Percentiles rank a stretch among this genome's conserved stretches.
Conservation (phyloP, 2,113 vertebrate genomes). For the Agelaius phoeniceus region DNA sequence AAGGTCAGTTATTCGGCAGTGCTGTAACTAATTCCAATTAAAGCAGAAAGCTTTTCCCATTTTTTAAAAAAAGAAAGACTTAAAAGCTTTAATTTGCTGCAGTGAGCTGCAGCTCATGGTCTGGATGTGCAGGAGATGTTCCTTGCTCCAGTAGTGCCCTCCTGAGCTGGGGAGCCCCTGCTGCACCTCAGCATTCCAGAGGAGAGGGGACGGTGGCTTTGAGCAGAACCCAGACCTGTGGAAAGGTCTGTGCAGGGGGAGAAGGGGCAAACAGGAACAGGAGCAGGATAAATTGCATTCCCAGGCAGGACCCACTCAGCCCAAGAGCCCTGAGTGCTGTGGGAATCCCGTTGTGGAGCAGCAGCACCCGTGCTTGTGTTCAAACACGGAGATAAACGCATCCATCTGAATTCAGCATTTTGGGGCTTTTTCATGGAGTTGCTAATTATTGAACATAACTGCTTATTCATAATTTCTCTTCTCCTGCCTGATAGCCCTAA, state of each 20-base stretch:
- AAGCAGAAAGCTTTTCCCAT: background rate
- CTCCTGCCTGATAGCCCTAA: conserved; percentile 72
- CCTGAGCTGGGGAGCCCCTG: fast-evolving
- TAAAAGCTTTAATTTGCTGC: background rate
- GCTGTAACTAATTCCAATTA: background rate
- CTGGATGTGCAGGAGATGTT: background rate
- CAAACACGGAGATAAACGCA: conserved; percentile 65
- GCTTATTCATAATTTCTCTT: conserved; percentile 74
- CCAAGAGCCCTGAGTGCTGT: background rate
- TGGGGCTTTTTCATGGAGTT: conserved; percentile 23
- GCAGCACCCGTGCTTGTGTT: conserved; percentile 33
- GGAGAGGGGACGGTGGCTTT: fast-evolving
- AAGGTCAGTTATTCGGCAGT: fast-evolving
- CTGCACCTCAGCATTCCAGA: fast-evolving
- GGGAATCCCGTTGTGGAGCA: conserved; percentile 44
- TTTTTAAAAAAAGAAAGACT: background rate
- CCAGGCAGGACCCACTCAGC: background rate
- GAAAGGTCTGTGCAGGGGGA: background rate
- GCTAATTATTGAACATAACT: conserved; percentile 76
- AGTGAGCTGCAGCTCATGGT: background rate
- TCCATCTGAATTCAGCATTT: conserved; percentile 66
- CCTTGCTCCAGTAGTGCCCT: fast-evolving
- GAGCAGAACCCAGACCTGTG: fast-evolving
- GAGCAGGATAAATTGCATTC: background rate
- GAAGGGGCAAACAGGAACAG: fast-evolving